A percentile compares a stretch with the other conserved stretches of the same genome.
Evolutionary conservation across 2,797 vertebrate genomes (phyloP).

Genomic region (Phalanger gymnotis): DNA sequence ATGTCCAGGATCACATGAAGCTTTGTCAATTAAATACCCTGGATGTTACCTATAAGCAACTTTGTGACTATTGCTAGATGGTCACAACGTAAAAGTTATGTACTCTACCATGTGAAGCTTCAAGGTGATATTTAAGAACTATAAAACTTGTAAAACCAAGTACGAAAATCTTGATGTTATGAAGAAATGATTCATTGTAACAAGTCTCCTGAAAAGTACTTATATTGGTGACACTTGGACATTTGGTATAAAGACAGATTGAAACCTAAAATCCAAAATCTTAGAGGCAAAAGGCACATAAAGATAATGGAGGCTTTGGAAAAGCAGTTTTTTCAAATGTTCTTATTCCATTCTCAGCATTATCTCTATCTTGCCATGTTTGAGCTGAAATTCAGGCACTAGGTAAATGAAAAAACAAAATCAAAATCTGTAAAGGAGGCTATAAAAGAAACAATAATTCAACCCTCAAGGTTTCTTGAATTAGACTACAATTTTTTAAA

Average conservation of each 20-base stretch:
- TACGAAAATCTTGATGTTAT: slow-evolving; percentile 23
- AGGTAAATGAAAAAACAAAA: not conserved
- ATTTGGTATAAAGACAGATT: slow-evolving; percentile 2
- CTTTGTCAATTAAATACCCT: not conserved
- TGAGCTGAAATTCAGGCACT: not conserved
- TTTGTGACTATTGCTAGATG: not conserved
- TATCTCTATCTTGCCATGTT: not conserved
- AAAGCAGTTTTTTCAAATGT: slow-evolving; percentile 37
- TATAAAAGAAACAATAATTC: not conserved
- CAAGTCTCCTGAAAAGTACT: not conserved
- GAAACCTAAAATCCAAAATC: slow-evolving; percentile 34
- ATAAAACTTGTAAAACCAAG: slow-evolving; percentile 8
- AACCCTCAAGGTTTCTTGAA: not conserved
- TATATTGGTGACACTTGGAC: not conserved
- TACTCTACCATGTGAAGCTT: not conserved
- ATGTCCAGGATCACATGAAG: not conserved
- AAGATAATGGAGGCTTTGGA: slow-evolving; percentile 1
- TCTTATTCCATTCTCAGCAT: not conserved
- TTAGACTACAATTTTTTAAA: not conserved
- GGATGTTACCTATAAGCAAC: not conserved
- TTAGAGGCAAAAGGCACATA: not conserved
- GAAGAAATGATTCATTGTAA: not conserved
- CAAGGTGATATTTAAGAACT: slow-evolving; percentile 25
- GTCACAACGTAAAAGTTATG: not conserved
- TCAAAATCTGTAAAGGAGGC: not conserved